Conservation (phyloP, 1,140 invertebrate genomes). For the Trichomalopsis sarcophagae region DNA sequence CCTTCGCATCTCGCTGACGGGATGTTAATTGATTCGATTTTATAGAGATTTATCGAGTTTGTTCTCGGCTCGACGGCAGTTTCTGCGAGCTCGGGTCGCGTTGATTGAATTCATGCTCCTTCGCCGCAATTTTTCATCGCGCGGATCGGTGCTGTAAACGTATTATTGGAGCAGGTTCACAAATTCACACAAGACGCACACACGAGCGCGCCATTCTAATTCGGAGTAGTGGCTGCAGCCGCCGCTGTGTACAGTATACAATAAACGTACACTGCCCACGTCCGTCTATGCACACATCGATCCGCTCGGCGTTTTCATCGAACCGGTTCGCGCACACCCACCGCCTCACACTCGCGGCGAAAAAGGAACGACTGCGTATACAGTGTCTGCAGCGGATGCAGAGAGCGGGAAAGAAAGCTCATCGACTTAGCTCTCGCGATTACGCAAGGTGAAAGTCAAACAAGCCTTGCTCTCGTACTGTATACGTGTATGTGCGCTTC, state of each 20-base stretch:
- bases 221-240: background rate
- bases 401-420: constrained; percentile 27
- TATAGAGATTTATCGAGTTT: constrained; percentile 12
- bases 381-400: background rate
- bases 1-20: background rate
- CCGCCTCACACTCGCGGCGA: background rate
- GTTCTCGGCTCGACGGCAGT: background rate
- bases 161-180: background rate
- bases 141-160: too few species aligned
- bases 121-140: too few species aligned
- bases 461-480: constrained; percentile 6
- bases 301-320: background rate
- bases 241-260: background rate
- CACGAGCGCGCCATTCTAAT: constrained; percentile 33
- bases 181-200: background rate
- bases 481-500: constrained; percentile 27
- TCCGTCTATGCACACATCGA: background rate
- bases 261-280: background rate
- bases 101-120: too few species aligned
- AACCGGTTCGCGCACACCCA: background rate
- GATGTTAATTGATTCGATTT: constrained; percentile 12
- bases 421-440: constrained; percentile 41
- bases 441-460: constrained; percentile 64
- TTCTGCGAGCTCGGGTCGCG: background rate
- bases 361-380: background rate